A percentile compares a stretch with the other conserved stretches of the same genome.
Evolutionary conservation across 2,888 invertebrate species (phyloP).

Genomic region (Netelia virgata): DNA sequence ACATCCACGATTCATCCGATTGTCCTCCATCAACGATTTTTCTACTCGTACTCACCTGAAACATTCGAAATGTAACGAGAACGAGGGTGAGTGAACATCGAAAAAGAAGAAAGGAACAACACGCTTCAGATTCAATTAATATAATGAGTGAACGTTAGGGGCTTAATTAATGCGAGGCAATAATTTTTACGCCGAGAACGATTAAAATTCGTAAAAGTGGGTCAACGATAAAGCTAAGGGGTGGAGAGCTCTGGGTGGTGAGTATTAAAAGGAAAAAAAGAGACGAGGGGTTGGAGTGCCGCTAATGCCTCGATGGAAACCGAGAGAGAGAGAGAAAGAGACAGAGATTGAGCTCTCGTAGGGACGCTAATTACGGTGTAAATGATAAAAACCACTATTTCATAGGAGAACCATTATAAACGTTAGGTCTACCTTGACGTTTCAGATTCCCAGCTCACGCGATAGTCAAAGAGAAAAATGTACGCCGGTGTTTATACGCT

Average conservation of each 20-base stretch:
- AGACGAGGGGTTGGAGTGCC: constrained; percentile 19
- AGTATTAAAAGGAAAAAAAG: constrained; percentile 44
- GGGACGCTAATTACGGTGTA: constrained; percentile 75
- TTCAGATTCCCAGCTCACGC: constrained; percentile 66
- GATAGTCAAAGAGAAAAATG: constrained; percentile 71
- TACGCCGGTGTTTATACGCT: neutral
- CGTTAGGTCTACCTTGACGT: constrained; percentile 28
- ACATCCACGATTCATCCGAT: neutral
- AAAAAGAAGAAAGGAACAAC: constrained; percentile 27
- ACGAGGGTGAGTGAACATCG: neutral
- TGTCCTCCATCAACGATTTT: neutral
- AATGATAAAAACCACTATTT: constrained; percentile 74
- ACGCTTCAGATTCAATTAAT: neutral
- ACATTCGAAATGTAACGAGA: constrained; percentile 37
- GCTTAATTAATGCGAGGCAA: constrained; percentile 46
- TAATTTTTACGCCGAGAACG: constrained; percentile 28
- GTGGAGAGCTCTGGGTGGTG: neutral
- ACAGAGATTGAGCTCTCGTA: constrained; percentile 66
- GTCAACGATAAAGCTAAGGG: constrained; percentile 55
- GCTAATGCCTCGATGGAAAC: constrained; percentile 69
- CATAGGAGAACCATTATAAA: constrained; percentile 56
- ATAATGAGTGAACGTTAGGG: neutral
- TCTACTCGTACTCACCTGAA: constrained; percentile 62
- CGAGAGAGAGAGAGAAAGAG: constrained; percentile 74
- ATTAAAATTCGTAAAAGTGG: constrained; percentile 52